Base-by-base conservation (phyloP, 2,888 invertebrate species). In the Lamellibrachia satsuma region DNA sequence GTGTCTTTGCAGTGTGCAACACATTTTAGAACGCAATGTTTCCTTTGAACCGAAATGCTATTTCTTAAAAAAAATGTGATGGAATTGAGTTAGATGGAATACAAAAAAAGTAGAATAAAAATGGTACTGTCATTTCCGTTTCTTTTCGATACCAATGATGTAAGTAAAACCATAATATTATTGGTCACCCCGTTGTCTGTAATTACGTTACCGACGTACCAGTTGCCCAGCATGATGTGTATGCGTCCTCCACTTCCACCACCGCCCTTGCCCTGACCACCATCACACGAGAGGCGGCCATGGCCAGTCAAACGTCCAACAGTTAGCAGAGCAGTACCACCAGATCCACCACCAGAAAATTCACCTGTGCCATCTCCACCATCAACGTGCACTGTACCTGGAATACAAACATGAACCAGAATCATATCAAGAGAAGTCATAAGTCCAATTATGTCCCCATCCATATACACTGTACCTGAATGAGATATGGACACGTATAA, bases 321-420 rank as follows among this genome's bases (percentile, higher is more conserved):
- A 9, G 39, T 90, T 2, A 93, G 52, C 7, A 91, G 9, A n/a
- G 92, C 90, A 15, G 52, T 57, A 52, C 93, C 93, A 22, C 93
- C 93, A 91, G 91, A 91, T 11, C 93, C 93, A 52, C 92, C 93
- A 9, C 93, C 93, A 52, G 92, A 39, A 75, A 91, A n/a, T 7
- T 8, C 39, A 1, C 92, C 94, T 55, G 91, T 93, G 22, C 93
- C 95, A 52, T 91, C 91, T 9, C 90, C 92, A 9, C 95, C 95
- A 93, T 95, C 93, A 22, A 94, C 94, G 7, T 93, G 93, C 4
- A 95, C 94, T 52, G 92, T 91, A 55, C 95, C 95, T 95, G 90
- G 75, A 22, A 75, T n/a, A 75, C 75, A 75, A 4, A n/a, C n/a
- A 75, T 75, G n/a, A 75, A 75, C 75, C 6, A 75, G 15, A 15